Percentiles rank a stretch among this genome's conserved stretches.
Conservation (phyloP, 2,888 invertebrate genomes). For the Eulithis testata region DNA sequence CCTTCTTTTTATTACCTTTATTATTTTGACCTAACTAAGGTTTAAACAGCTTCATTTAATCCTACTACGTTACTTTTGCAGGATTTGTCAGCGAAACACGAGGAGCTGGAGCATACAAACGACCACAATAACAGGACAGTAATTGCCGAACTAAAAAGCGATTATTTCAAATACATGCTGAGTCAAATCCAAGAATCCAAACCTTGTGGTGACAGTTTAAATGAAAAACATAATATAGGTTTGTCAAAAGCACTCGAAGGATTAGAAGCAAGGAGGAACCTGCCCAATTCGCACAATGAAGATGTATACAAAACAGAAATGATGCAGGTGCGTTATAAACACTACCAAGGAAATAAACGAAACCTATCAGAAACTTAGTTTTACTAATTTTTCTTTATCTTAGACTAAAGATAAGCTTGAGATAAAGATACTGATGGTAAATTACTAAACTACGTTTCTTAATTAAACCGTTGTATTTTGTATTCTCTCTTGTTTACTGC, state of each 20-base stretch:
- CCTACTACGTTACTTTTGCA: slow-evolving; percentile 12
- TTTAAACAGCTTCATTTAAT: neutral
- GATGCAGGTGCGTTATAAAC: slow-evolving; percentile 16
- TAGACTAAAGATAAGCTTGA: too few relatives aligned
- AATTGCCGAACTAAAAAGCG: slow-evolving; percentile 14
- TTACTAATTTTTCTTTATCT: too few relatives aligned
- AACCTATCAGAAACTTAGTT: too few relatives aligned
- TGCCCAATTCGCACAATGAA: slow-evolving; percentile 9
- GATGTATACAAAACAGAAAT: slow-evolving; percentile 23
- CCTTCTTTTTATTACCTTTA: neutral
- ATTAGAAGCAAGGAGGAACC: slow-evolving; percentile 24
- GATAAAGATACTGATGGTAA: too few relatives aligned
- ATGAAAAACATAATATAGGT: slow-evolving; percentile 10
- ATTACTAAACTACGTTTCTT: too few relatives aligned
- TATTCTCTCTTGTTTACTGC: too few relatives aligned
- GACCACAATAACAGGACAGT: slow-evolving; percentile 28
- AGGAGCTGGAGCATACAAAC: slow-evolving; percentile 17
- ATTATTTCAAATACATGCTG: slow-evolving; percentile 29
- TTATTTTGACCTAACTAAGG: neutral
- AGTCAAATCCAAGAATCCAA: slow-evolving; percentile 11
- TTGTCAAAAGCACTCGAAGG: slow-evolving; percentile 6
- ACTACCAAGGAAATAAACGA: neutral
- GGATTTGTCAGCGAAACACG: slow-evolving; percentile 26
- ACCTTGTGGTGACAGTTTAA: slow-evolving; percentile 14
- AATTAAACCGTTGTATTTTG: too few relatives aligned